A percentile compares a stretch with the other conserved stretches of the same genome.
These are phyloP conservation scores for Dysdera silvatica DNA, from an alignment of 1,140 invertebrate genomes.

Conservation along the genomic window DNA sequence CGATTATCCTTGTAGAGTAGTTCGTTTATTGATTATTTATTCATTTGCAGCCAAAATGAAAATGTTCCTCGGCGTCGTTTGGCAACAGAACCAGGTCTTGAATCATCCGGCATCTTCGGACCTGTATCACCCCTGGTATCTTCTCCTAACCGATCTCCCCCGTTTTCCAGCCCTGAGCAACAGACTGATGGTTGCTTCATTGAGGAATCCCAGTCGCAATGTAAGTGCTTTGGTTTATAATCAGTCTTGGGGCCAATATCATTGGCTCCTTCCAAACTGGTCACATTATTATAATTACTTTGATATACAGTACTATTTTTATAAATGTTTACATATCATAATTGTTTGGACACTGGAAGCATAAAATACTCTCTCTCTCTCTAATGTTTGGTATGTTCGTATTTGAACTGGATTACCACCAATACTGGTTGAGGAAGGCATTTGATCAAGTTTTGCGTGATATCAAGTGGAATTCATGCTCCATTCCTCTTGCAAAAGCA, in stretches of 20 bases:
- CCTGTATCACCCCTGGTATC: conserved; percentile 49
- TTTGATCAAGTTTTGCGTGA: too few relatives aligned
- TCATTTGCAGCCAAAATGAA: conserved; percentile 10
- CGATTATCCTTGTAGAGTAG: neutral
- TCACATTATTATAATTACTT: neutral
- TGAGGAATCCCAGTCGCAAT: conserved; percentile 34
- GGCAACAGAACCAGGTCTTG: conserved; percentile 60
- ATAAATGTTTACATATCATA: too few relatives aligned
- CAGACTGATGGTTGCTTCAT: conserved; percentile 41
- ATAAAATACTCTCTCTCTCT: too few relatives aligned
- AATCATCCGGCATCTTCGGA: conserved; percentile 42
- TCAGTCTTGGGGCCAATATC: too few relatives aligned
- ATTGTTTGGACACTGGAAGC: too few relatives aligned
- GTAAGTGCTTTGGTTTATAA: conserved; percentile 40
- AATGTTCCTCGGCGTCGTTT: conserved; percentile 50
- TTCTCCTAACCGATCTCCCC: conserved; percentile 60
- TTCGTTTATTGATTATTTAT: neutral
- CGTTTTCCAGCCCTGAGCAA: conserved; percentile 54
- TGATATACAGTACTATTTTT: too few relatives aligned
- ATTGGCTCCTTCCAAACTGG: too few relatives aligned
- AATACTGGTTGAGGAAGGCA: too few relatives aligned
- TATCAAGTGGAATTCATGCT: too few relatives aligned
- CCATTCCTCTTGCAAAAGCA: too few relatives aligned
- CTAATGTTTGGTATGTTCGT: too few relatives aligned
- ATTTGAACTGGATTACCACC: too few relatives aligned